These are phyloP conservation scores for Drepana falcataria DNA, from an alignment of 2,888 invertebrate species.

Conservation along the genomic window DNA sequence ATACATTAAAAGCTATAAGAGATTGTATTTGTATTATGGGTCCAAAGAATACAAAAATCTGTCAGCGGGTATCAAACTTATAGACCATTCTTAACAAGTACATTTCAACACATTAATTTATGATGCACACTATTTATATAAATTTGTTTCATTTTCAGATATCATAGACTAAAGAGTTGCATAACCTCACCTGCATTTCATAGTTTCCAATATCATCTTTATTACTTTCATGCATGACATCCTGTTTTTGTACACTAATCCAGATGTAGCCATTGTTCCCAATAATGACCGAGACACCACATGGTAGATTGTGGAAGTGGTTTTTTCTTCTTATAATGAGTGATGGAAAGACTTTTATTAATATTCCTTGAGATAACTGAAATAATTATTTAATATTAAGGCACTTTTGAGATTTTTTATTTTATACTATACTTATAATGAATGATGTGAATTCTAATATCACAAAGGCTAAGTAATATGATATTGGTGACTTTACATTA, in stretches of 20 bases:
- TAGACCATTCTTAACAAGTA: too few species aligned
- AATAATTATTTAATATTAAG: conserved; percentile 21
- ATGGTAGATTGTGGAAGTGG: conserved; percentile 95
- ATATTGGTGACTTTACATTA: too few species aligned
- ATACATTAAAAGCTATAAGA: too few species aligned
- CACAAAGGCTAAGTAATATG: not conserved
- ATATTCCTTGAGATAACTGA: conserved; percentile 90
- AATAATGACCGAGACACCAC: conserved; percentile 94
- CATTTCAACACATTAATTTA: too few species aligned
- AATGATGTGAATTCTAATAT: not conserved
- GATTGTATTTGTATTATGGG: too few species aligned
- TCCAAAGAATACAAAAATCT: too few species aligned
- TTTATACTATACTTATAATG: too few species aligned
- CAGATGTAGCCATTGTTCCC: conserved; percentile 98
- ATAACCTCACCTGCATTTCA: conserved; percentile 41
- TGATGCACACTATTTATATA: too few species aligned
- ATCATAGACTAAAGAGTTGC: not conserved
- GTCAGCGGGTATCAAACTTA: too few species aligned
- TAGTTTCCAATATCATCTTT: conserved; percentile 44
- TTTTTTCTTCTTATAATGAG: conserved; percentile 95
- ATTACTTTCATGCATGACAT: conserved; percentile 71
- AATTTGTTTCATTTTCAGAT: too few species aligned
- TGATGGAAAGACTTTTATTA: conserved; percentile 94
- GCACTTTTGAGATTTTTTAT: not conserved
- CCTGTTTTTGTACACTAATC: conserved; percentile 84